Evolutionary conservation across 1,140 invertebrate genomes (phyloP), one percentile per base, ranked within the genome.

Genomic region (Dolichoris vasculosae): DNA sequence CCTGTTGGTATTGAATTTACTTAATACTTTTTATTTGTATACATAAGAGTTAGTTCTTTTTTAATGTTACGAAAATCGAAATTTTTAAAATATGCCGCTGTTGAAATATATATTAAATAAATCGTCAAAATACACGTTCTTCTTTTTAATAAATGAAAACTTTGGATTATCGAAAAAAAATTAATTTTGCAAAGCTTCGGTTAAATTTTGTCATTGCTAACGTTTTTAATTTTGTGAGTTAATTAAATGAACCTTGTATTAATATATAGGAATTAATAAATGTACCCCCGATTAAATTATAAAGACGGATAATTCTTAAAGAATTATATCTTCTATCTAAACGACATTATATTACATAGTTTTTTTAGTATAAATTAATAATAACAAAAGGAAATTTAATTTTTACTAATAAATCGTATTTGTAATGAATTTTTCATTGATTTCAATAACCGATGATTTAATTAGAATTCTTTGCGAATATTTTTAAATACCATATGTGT

Each of bases 261-360:
- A 76, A 76, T 76, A 76, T 46, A 76, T 46, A 76, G 75, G 26
- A 32, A 76, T 15, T 48, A 32, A 30, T 51, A 76, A 51, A 76
- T 51, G 35, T 51, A 51, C 20, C 43, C 2, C 23, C 15, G 17
- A 30, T 51, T 76, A 51, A 76, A 51, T 73, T 73, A 73, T 30
- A 35, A 51, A 9, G 4, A 2, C 7, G 23, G 9, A 11, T 15
- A n/a, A 2, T 51, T 35, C 26, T 13, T 46, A 46, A 76, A 23
- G 0, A 20, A 38, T 17, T 4, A 11, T 13, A 32, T 4, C 32
- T 4, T n/a, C 38, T 1, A 38, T 26, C 30, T 17, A 26, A 73
- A 40, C 7, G 40, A n/a, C n/a, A n/a, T n/a, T n/a, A n/a, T n/a
- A n/a, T n/a, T n/a, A n/a, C n/a, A n/a, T n/a, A n/a, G n/a, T n/a